phyloP scores from a whole-genome alignment of 2,888 invertebrate genomes.

The Monopis laevigella region DNA sequence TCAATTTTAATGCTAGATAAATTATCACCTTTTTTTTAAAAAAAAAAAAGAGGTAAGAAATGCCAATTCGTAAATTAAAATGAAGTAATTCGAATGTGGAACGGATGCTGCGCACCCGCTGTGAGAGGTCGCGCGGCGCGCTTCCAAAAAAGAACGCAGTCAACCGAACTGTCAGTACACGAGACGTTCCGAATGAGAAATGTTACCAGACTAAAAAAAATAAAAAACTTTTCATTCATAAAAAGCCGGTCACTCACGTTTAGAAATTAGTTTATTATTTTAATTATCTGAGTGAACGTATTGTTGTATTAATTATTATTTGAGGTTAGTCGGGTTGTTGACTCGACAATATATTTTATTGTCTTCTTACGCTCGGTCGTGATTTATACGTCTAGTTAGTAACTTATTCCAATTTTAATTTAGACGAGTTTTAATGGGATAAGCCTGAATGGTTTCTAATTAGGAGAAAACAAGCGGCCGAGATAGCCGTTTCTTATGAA shows the following conservation, averaged over 20 bases:
- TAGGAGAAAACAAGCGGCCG: slow-evolving; percentile 58
- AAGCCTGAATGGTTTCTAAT: slow-evolving; percentile 64
- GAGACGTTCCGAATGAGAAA: slow-evolving; percentile 50
- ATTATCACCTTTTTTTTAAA: not conserved
- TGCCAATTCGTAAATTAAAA: slow-evolving; percentile 51
- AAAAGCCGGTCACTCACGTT: slow-evolving; percentile 44
- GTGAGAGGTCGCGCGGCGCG: slow-evolving; percentile 45
- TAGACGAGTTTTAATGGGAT: slow-evolving; percentile 64
- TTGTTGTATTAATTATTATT: slow-evolving; percentile 60
- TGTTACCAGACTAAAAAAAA: slow-evolving; percentile 50
- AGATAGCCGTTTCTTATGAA: slow-evolving; percentile 37
- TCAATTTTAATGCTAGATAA: not conserved
- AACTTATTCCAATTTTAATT: slow-evolving; percentile 67
- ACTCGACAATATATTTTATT: slow-evolving; percentile 64
- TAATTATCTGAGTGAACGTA: slow-evolving; percentile 56
- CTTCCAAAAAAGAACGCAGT: slow-evolving; percentile 37
- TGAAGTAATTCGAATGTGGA: slow-evolving; percentile 49
- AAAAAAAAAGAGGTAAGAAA: not conserved
- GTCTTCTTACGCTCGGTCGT: slow-evolving; percentile 47
- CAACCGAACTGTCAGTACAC: slow-evolving; percentile 46
- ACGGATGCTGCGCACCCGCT: slow-evolving; percentile 56
- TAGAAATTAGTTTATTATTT: slow-evolving; percentile 66
- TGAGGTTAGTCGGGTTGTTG: slow-evolving; percentile 32
- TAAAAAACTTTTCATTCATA: slow-evolving; percentile 50
- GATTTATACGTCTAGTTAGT: slow-evolving; percentile 67